Conservation (phyloP, 2,113 vertebrate genomes). For the Ophthalmolycus amberensis region DNA sequence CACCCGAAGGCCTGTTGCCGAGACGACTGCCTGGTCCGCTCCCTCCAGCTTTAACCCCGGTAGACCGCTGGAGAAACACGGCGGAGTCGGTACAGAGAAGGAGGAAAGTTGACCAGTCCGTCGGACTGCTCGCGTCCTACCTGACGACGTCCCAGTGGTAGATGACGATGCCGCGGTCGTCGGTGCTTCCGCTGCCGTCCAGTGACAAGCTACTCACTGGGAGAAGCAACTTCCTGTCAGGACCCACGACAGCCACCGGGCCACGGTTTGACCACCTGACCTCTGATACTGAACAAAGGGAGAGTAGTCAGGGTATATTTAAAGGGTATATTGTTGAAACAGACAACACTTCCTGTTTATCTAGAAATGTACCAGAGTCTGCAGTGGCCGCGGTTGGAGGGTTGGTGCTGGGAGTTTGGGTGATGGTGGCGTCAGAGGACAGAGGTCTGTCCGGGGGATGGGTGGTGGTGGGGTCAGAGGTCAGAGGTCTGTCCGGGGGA, state of each 20-base stretch:
- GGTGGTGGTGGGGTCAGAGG: conserved; percentile 26
- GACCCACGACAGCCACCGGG: conserved; percentile 87
- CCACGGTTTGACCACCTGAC: conserved; percentile 76
- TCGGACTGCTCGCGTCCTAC: conserved; percentile 17
- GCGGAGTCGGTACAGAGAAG: background rate
- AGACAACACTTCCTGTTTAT: background rate
- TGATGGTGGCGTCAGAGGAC: conserved; percentile 34
- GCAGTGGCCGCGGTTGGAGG: background rate
- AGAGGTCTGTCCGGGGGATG: conserved; percentile 55
- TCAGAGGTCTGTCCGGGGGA: conserved; percentile 51
- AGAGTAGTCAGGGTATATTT: background rate
- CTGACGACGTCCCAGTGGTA: conserved; percentile 73
- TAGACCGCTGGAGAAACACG: conserved; percentile 83
- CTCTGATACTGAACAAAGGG: conserved; percentile 66
- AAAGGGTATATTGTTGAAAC: background rate
- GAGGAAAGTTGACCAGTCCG: background rate
- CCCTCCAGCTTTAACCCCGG: conserved; percentile 83
- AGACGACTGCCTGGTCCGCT: conserved; percentile 81
- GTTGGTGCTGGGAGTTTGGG: background rate
- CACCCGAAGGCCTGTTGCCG: conserved; percentile 81
- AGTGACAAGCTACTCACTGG: conserved; percentile 83
- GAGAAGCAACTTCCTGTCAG: conserved; percentile 85
- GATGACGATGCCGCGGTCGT: conserved; percentile 87
- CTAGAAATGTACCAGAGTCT: conserved; percentile 16
- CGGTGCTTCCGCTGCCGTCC: conserved; percentile 87